Evolutionary conservation across 2,113 vertebrate genomes (phyloP).

Genomic region (Microtus ochrogaster): DNA sequence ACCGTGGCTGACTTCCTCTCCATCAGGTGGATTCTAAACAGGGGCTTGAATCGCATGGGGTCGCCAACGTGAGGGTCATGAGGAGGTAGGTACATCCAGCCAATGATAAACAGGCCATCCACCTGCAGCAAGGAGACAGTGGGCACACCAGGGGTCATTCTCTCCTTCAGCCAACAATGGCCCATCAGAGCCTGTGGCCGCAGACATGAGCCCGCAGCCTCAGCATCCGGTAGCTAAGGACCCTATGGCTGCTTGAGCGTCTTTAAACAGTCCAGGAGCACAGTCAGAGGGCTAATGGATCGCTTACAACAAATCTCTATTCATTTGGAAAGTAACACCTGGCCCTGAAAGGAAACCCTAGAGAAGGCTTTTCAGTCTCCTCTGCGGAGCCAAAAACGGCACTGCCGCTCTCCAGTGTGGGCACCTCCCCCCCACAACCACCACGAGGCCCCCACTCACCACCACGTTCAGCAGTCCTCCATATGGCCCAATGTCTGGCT

Average conservation of each 20-base stretch:
- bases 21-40: slow-evolving; percentile 96
- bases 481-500: slow-evolving; percentile 98
- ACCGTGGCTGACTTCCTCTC: slow-evolving; percentile 93
- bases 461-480: slow-evolving; percentile 99
- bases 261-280: not conserved
- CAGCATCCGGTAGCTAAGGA: not conserved
- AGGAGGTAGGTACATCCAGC: slow-evolving; percentile 99
- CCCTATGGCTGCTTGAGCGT: not conserved
- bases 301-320: not conserved
- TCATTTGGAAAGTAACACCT: not conserved
- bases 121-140: slow-evolving; percentile 86
- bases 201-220: accelerated
- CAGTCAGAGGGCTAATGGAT: accelerated
- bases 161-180: not conserved
- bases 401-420: not conserved
- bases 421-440: not conserved
- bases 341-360: too few species aligned
- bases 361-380: not conserved
- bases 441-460: slow-evolving; percentile 86
- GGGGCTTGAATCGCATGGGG: slow-evolving; percentile 96
- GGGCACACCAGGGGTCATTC: accelerated
- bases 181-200: not conserved
- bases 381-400: not conserved
- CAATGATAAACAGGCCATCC: slow-evolving; percentile 96
- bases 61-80: slow-evolving; percentile 97